These are phyloP conservation scores for Falco cherrug DNA, from an alignment of 2,797 vertebrate genomes.

Conservation along the genomic window DNA sequence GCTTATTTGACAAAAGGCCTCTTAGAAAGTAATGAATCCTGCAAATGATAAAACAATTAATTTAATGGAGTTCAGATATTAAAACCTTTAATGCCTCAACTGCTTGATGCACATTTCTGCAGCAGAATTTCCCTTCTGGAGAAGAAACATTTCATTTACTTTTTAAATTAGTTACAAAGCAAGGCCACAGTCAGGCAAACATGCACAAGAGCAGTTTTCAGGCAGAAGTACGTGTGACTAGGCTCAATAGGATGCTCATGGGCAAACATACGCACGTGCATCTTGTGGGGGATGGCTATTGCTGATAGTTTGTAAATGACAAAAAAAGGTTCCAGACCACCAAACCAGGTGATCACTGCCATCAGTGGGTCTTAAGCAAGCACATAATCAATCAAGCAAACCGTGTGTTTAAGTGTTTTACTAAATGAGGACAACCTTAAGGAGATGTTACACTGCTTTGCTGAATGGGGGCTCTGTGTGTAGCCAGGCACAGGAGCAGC, in stretches of 20 bases:
- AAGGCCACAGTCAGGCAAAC: background rate
- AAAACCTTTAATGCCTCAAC: slow-evolving; percentile 43
- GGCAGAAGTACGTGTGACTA: background rate
- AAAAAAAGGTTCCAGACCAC: background rate
- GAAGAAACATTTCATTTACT: background rate
- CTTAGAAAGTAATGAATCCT: slow-evolving; percentile 53
- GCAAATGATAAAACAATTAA: slow-evolving; percentile 45
- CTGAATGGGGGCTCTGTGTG: background rate
- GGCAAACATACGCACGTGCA: background rate
- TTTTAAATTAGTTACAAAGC: slow-evolving; percentile 5
- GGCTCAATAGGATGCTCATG: background rate
- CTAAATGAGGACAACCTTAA: background rate
- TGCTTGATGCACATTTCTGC: background rate
- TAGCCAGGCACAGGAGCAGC: background rate
- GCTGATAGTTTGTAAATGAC: background rate
- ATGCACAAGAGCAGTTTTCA: background rate
- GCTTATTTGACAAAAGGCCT: slow-evolving; percentile 51
- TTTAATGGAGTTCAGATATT: background rate
- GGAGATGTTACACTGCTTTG: background rate
- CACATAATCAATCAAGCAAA: background rate
- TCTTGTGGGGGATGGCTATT: background rate
- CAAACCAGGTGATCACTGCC: background rate
- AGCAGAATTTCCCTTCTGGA: background rate
- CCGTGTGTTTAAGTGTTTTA: background rate
- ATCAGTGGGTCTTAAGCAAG: background rate